A percentile compares a stretch with the other conserved stretches of the same genome.
Conservation (phyloP, 2,113 vertebrate species). For the Rhadina sibilatrix region DNA sequence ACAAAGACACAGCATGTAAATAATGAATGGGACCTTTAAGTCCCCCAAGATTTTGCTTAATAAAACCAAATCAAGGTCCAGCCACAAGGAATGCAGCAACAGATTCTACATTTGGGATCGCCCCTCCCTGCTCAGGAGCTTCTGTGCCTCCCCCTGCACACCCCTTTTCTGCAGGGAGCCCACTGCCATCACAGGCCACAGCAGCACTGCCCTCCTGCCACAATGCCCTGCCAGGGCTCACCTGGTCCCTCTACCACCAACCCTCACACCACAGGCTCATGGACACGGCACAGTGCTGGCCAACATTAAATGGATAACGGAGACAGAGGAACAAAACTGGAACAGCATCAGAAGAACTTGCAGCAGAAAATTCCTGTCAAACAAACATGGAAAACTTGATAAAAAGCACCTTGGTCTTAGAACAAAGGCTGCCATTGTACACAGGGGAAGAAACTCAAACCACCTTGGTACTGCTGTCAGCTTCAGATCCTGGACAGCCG, state of each 20-base stretch:
- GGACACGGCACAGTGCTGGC: background rate
- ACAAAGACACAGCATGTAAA: background rate
- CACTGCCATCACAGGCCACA: background rate
- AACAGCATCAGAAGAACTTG: background rate
- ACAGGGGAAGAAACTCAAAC: conserved; percentile 26
- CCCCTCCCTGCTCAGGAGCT: background rate
- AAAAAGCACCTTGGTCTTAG: background rate
- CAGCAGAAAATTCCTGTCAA: conserved; percentile 22
- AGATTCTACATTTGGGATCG: background rate
- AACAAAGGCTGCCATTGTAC: conserved; percentile 47
- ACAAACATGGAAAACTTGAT: background rate
- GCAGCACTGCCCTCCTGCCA: rapidly evolving
- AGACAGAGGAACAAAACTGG: background rate
- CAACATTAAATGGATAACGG: background rate
- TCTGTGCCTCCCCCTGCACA: background rate
- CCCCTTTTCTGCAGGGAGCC: background rate
- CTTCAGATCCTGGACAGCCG: background rate
- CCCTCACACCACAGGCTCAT: background rate
- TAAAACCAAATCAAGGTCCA: background rate
- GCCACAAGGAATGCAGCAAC: background rate
- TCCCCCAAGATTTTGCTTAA: background rate
- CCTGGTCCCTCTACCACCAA: background rate
- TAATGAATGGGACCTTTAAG: background rate
- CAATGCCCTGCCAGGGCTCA: background rate
- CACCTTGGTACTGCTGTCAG: background rate